Conservation (phyloP, 2,888 invertebrate genomes). For the Eremobia ochroleuca region DNA sequence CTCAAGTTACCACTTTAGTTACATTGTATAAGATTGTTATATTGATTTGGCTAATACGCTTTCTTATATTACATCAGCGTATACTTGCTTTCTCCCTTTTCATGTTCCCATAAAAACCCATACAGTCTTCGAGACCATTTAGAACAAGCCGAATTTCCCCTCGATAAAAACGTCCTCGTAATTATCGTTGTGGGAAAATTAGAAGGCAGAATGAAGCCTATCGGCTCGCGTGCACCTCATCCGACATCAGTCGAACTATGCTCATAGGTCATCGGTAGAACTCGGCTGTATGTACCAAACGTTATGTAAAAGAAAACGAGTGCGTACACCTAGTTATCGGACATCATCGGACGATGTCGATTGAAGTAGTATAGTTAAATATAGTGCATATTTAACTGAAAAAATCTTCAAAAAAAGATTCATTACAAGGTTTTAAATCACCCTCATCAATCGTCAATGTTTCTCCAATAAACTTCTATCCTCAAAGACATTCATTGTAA, state of each 20-base stretch:
- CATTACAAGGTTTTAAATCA: not conserved
- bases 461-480: slow-evolving; percentile 12
- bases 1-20: not conserved
- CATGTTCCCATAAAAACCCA: not conserved
- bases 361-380: not conserved
- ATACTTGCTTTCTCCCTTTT: not conserved
- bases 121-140: too few species aligned
- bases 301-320: not conserved
- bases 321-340: not conserved
- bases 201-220: not conserved
- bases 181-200: not conserved
- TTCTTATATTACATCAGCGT: not conserved
- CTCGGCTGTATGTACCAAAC: too few species aligned
- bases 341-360: not conserved
- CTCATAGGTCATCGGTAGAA: not conserved
- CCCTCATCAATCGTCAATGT: slow-evolving; percentile 1
- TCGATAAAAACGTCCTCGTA: too few species aligned
- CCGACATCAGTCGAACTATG: not conserved
- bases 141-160: not conserved
- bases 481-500: slow-evolving; percentile 5
- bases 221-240: not conserved
- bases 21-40: not conserved
- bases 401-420: not conserved
- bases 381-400: not conserved
- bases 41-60: not conserved